Evolutionary conservation across 2,888 invertebrate species (phyloP).

Genomic region (Peribatodes rhomboidaria): DNA sequence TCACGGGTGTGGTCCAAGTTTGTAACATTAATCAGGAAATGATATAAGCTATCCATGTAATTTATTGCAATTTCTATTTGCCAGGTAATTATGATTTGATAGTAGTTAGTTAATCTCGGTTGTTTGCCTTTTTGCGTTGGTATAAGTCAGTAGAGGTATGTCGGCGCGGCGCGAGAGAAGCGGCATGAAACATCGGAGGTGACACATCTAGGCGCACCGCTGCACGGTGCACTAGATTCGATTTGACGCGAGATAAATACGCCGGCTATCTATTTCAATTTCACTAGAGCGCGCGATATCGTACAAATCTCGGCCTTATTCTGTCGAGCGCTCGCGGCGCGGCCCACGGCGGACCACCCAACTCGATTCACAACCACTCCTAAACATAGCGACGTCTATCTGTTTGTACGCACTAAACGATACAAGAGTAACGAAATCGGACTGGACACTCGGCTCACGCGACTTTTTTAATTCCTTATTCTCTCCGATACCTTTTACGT

Average conservation of each 20-base stretch:
- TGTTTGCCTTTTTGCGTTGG: not conserved
- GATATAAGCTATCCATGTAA: no score
- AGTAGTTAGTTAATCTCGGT: not conserved
- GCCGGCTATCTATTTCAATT: slow-evolving; percentile 81
- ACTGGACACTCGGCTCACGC: slow-evolving; percentile 48
- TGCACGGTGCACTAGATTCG: slow-evolving; percentile 71
- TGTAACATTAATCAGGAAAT: no score
- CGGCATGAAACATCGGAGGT: slow-evolving; percentile 60
- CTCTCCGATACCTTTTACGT: slow-evolving; percentile 42
- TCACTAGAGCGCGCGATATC: slow-evolving; percentile 79
- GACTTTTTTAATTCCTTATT: slow-evolving; percentile 44
- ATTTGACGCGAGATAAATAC: slow-evolving; percentile 78
- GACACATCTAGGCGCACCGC: slow-evolving; percentile 75
- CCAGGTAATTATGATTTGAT: no score
- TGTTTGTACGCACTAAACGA: slow-evolving; percentile 75
- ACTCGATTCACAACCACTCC: slow-evolving; percentile 72
- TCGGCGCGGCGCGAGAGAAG: slow-evolving; percentile 43
- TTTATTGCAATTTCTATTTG: no score
- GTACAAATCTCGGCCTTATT: slow-evolving; percentile 81
- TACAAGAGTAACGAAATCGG: slow-evolving; percentile 71
- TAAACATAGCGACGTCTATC: slow-evolving; percentile 77
- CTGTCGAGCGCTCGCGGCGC: slow-evolving; percentile 61
- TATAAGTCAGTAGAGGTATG: not conserved
- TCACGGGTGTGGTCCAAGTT: not conserved
- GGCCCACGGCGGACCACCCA: slow-evolving; percentile 79